Evolutionary conservation across 2,888 invertebrate genomes (phyloP).

Genomic region (Cryptus armator): DNA sequence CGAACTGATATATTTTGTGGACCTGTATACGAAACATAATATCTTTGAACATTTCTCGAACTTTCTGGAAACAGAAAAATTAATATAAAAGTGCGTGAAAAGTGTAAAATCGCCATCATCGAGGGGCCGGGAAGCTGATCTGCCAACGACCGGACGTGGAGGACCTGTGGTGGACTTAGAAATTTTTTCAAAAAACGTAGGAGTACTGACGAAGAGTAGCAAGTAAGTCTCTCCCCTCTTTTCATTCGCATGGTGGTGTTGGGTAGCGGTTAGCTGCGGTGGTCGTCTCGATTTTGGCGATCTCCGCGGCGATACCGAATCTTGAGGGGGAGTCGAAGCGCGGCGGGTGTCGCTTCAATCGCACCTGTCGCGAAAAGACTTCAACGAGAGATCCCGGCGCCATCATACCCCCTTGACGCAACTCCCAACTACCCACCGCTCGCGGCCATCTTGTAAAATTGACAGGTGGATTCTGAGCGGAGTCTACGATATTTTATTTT

Average conservation of each 20-base stretch:
- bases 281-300: background rate
- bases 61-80: too few species aligned
- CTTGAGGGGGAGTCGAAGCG: background rate
- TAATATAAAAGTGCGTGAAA: too few species aligned
- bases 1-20: too few species aligned
- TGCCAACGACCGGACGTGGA: conserved; percentile 1
- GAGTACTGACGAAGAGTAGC: background rate
- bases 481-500: background rate
- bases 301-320: background rate
- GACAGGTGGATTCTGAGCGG: background rate
- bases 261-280: background rate
- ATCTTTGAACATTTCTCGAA: too few species aligned
- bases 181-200: background rate
- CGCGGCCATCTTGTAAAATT: background rate
- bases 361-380: background rate
- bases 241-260: background rate
- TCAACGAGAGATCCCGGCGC: background rate
- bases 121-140: background rate
- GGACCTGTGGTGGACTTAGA: background rate
- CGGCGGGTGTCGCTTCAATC: background rate
- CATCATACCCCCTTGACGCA: background rate
- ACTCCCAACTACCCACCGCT: background rate
- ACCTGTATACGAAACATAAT: too few species aligned
- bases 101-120: background rate
- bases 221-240: background rate